Conservation (phyloP, 2,113 vertebrate species). For the Pteruthius melanotis region DNA sequence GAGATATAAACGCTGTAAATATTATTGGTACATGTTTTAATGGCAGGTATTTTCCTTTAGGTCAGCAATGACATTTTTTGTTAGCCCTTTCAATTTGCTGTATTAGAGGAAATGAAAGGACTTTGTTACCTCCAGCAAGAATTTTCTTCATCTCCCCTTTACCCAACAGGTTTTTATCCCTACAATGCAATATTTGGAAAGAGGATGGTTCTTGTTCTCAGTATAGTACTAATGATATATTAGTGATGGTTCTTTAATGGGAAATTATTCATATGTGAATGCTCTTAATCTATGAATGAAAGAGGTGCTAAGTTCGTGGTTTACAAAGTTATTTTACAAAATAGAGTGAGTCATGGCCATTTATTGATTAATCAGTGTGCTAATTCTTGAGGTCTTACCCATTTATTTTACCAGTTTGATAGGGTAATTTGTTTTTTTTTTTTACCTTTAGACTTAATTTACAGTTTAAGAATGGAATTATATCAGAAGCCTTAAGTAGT, state of each 20-base stretch:
- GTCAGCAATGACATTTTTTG: not conserved
- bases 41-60: not conserved
- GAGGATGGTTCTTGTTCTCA: not conserved
- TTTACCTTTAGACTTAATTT: not conserved
- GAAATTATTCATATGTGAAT: not conserved
- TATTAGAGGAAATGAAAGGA: not conserved
- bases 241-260: not conserved
- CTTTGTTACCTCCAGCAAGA: not conserved
- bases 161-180: not conserved
- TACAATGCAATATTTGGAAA: not conserved
- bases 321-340: not conserved
- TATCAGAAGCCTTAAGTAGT: not conserved
- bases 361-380: not conserved
- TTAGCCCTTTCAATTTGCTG: not conserved
- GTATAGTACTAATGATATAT: not conserved
- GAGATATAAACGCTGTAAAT: not conserved
- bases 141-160: not conserved
- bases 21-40: not conserved
- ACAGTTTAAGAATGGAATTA: not conserved
- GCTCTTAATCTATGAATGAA: not conserved
- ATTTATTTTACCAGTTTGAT: not conserved
- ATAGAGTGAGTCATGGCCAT: not conserved
- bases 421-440: not conserved
- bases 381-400: not conserved
- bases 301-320: not conserved